Conservation (phyloP, 2,888 invertebrate genomes). For the Alloplasta piceator region DNA sequence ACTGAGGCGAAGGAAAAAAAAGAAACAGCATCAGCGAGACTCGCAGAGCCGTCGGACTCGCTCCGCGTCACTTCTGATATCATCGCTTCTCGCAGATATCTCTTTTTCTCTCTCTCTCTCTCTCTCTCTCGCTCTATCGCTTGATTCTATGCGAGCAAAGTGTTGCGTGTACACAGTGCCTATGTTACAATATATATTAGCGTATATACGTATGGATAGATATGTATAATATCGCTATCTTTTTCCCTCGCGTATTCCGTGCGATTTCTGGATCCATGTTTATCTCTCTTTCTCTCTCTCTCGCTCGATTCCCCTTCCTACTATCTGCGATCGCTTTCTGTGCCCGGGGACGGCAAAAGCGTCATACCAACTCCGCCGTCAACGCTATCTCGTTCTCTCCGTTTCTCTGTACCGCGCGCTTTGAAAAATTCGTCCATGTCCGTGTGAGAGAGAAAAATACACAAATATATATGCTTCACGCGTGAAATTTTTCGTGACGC, state of each 20-base stretch:
- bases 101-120: background rate
- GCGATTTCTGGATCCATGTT: constrained; percentile 60
- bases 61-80: constrained; percentile 62
- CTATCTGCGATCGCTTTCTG: background rate
- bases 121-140: no score
- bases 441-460: constrained; percentile 1
- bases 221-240: background rate
- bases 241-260: constrained; percentile 39
- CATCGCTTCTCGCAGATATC: constrained; percentile 48
- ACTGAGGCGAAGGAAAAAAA: constrained; percentile 48
- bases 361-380: constrained; percentile 20
- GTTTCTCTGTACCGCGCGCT: background rate
- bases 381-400: constrained; percentile 24
- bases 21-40: constrained; percentile 22
- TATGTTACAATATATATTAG: background rate
- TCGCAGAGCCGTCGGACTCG: constrained; percentile 36
- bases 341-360: constrained; percentile 44
- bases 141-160: background rate
- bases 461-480: no score
- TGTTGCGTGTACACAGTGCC: constrained; percentile 14
- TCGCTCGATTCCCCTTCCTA: no score
- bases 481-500: no score
- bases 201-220: constrained; percentile 3
- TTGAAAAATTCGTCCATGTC: background rate
- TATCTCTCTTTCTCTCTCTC: constrained; percentile 39